Evolutionary conservation across 1,140 invertebrate genomes (phyloP).

Genomic region (Drosophila takahashii): DNA sequence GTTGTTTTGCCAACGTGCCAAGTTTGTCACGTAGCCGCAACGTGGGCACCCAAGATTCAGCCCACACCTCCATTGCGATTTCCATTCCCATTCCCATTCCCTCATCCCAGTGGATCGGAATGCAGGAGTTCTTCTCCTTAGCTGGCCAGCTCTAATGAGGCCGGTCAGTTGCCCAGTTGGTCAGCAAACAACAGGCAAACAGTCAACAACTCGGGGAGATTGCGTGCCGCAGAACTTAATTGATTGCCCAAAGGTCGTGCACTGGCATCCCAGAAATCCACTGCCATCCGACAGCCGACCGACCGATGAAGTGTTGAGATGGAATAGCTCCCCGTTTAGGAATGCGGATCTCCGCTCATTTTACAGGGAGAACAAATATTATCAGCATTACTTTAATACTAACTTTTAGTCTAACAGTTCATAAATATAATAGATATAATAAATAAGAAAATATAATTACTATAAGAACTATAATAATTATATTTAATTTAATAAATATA

Average conservation of each 20-base stretch:
- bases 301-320: not conserved
- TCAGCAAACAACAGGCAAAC: not conserved
- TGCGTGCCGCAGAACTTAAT: slow-evolving; percentile 46
- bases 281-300: not conserved
- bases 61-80: not conserved
- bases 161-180: not conserved
- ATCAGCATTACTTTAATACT: not conserved
- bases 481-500: too few relatives aligned
- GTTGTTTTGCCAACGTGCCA: slow-evolving; percentile 45
- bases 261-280: slow-evolving; percentile 29
- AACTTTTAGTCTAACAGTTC: too few relatives aligned
- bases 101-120: slow-evolving; percentile 3
- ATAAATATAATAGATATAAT: too few relatives aligned
- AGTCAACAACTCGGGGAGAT: slow-evolving; percentile 32
- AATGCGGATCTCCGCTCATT: slow-evolving; percentile 1
- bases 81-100: not conserved
- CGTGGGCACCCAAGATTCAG: slow-evolving; percentile 34
- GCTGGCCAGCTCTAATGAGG: slow-evolving; percentile 45
- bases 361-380: not conserved
- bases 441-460: too few relatives aligned
- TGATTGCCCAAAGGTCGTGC: slow-evolving; percentile 41
- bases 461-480: too few relatives aligned
- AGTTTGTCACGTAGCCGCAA: slow-evolving; percentile 72
- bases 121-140: slow-evolving; percentile 16
- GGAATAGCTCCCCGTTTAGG: not conserved